A percentile compares a stretch with the other conserved stretches of the same genome.
These are phyloP conservation scores for Sinonovacula constricta DNA, from an alignment of 1,140 invertebrate species.

Conservation along the genomic window DNA sequence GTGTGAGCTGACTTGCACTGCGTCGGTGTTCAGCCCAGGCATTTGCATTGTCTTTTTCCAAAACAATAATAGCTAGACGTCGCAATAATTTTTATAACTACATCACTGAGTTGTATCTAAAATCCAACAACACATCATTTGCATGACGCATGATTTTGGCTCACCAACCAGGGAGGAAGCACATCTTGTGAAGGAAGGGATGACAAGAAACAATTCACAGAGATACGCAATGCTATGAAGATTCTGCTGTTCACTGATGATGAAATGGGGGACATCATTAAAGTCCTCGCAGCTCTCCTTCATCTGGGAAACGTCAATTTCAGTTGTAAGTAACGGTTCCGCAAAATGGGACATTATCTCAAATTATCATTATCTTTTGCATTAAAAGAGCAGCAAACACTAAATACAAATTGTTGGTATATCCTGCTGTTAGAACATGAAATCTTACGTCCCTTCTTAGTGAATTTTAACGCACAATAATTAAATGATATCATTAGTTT, in stretches of 20 bases:
- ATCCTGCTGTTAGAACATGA: not conserved
- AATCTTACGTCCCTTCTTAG: too few relatives aligned
- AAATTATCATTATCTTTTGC: not conserved
- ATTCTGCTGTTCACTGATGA: slow-evolving; percentile 95
- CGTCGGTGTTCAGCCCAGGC: too few relatives aligned
- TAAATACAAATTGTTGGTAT: not conserved
- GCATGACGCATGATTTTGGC: slow-evolving; percentile 83
- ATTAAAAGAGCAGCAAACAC: not conserved
- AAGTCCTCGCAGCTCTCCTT: slow-evolving; percentile 92
- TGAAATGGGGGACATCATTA: slow-evolving; percentile 98
- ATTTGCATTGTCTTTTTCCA: too few relatives aligned
- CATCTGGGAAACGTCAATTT: slow-evolving; percentile 99
- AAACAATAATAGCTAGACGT: too few relatives aligned
- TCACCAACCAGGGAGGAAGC: too few relatives aligned
- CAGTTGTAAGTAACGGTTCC: slow-evolving; percentile 86
- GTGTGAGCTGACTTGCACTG: too few relatives aligned
- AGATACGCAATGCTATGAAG: slow-evolving; percentile 99
- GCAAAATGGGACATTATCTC: not conserved
- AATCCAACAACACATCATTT: too few relatives aligned
- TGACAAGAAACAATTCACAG: slow-evolving; percentile 94
- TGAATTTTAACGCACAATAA: too few relatives aligned
- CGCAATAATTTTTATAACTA: too few relatives aligned
- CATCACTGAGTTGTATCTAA: too few relatives aligned
- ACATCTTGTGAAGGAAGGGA: slow-evolving; percentile 97
- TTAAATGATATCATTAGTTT: too few relatives aligned